Base-by-base conservation (phyloP, 2,113 vertebrate species). In the Rhabdomys dilectus region DNA sequence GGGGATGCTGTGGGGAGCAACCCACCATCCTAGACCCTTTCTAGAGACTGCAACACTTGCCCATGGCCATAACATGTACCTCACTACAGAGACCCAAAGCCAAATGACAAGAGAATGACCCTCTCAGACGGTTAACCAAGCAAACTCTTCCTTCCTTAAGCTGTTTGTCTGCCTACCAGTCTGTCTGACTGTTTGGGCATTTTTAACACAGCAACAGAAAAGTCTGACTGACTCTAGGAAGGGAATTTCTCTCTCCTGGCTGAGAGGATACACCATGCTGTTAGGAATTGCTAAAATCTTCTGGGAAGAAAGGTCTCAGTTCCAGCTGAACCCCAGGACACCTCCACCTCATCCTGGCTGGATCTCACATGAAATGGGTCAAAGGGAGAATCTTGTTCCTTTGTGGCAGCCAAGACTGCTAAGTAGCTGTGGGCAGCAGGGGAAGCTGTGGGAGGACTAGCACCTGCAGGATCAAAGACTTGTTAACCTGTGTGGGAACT, bases 221-320 rank as follows among this genome's bases (percentile, higher is more conserved):
- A 72, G 21, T 39, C 86, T 56, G 36, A 72, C 45, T 86, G 26
- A 85, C n/a, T 45, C 60, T 56, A 42, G 53, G 24, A 88, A 36
- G 68, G 8, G 15, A 45, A 15, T 21, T 45, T 60, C 88, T 91
- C 64, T 68, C 62, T 91, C 86, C 70, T 24, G 3, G n/a, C 10
- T 88, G 64, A 94, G 34, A 81, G 13, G 53, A 91, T 39, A 76
- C 58, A 97, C 90, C 68, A 86, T 73, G 84, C 19, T 77, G 45
- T 60, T 91, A 48, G 53, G 89, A 89, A 76, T 12, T 42, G 89
- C 70, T 85, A 56, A 56, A 39, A 56, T 17, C 60, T 51, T 93
- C 53, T 39, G 22, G 6, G 19, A 56, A 70, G 31, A 89, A 84
- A 8, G 51, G 24, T 56, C 84, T 48, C 3, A 1, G 70, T 93